Conservation (phyloP, 35 echinoderm and acorn worm genomes). For the Anneissia japonica region DNA sequence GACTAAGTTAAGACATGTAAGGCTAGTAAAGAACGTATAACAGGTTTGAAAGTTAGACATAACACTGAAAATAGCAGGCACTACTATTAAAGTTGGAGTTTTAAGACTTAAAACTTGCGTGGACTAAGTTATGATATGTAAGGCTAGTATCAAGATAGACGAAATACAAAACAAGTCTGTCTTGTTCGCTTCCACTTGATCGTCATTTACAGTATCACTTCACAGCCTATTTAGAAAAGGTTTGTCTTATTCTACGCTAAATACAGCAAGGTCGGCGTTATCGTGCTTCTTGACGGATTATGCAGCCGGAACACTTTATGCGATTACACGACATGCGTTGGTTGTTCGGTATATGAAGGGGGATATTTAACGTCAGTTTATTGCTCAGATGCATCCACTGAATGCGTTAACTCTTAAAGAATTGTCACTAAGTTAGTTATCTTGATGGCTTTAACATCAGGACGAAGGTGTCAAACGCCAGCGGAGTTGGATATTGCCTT, state of each 20-base stretch:
- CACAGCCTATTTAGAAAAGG: neutral
- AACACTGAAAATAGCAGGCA: no score
- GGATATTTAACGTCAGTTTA: neutral
- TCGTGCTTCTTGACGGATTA: neutral
- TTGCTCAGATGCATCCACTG: neutral
- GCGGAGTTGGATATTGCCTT: neutral
- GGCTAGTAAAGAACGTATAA: no score
- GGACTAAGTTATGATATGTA: no score
- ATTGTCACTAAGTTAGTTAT: neutral
- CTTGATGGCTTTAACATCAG: neutral
- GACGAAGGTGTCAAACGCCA: neutral
- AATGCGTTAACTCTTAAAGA: neutral
- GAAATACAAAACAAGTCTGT: no score
- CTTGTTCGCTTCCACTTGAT: no score
- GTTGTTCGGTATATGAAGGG: neutral
- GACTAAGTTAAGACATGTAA: no score
- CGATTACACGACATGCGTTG: neutral
- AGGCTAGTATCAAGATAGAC: no score
- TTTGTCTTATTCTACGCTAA: neutral
- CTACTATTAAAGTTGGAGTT: no score
- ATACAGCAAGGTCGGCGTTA: neutral
- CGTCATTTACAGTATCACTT: no score
- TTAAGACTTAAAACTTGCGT: no score
- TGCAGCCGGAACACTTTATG: neutral
- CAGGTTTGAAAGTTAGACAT: no score